A percentile compares a stretch with the other conserved stretches of the same genome.
Conservation (phyloP, 1,140 invertebrate species). For the Portunus trituberculatus region DNA sequence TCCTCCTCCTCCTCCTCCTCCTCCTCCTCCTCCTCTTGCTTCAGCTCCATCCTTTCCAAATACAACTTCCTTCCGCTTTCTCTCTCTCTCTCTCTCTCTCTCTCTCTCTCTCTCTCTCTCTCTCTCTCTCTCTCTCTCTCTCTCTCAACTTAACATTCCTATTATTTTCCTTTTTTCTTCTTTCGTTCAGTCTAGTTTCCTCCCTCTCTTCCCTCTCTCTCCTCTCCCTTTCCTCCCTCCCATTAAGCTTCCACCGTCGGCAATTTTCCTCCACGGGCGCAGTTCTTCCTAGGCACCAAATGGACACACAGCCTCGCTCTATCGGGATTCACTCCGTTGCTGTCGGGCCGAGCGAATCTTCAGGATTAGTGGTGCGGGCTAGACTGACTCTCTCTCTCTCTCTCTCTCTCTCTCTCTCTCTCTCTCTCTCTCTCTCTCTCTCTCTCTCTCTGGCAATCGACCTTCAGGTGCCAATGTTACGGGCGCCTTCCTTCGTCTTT, state of each 20-base stretch:
- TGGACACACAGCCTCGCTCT: too few relatives aligned
- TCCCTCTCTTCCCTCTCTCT: not conserved
- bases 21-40: not conserved
- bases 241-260: not conserved
- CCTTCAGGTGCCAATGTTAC: too few relatives aligned
- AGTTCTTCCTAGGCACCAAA: too few relatives aligned
- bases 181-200: not conserved
- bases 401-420: not conserved
- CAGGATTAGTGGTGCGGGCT: too few relatives aligned
- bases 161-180: too few relatives aligned
- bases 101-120: conserved; percentile 51
- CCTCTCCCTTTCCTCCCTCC: not conserved
- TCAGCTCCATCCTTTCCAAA: not conserved
- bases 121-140: conserved; percentile 56
- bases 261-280: too few relatives aligned
- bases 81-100: conserved; percentile 49
- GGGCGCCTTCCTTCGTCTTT: too few relatives aligned
- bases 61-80: not conserved
- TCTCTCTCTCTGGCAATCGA: not conserved
- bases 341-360: too few relatives aligned
- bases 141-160: not conserved
- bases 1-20: not conserved
- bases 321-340: too few relatives aligned
- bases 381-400: too few relatives aligned
- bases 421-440: not conserved